Evolutionary conservation across 2,797 vertebrate species (phyloP).

Genomic region (Molossus molossus): DNA sequence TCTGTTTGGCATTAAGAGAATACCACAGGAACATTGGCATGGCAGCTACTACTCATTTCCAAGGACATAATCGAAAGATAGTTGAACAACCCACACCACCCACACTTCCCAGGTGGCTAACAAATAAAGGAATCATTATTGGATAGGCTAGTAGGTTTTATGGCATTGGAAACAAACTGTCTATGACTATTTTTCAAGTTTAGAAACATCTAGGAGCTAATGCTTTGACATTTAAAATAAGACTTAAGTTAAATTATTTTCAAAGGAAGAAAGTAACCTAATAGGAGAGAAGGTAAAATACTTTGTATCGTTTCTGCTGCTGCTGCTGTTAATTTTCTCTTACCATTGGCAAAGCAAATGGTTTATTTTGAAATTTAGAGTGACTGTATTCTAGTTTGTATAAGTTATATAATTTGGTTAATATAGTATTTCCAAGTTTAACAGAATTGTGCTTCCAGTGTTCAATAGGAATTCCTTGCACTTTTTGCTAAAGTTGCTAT

Average conservation of each 20-base stretch:
- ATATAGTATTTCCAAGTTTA: neutral
- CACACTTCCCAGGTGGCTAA: conserved; percentile 77
- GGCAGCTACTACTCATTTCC: conserved; percentile 58
- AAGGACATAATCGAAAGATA: conserved; percentile 72
- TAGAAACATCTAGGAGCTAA: conserved; percentile 57
- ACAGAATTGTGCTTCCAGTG: neutral
- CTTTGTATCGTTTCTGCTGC: neutral
- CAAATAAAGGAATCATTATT: conserved; percentile 57
- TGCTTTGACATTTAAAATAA: conserved; percentile 42
- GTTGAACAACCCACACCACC: conserved; percentile 70
- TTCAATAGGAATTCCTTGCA: neutral
- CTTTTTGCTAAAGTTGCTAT: conserved; percentile 1
- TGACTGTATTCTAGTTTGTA: neutral
- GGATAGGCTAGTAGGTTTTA: neutral
- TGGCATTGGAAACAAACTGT: conserved; percentile 68
- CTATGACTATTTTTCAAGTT: conserved; percentile 49
- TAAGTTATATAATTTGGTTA: conserved; percentile 21
- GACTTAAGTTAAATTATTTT: conserved; percentile 23
- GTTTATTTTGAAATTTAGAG: conserved; percentile 57
- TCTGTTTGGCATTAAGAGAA: conserved; percentile 66
- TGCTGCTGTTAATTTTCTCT: neutral
- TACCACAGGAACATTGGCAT: conserved; percentile 71
- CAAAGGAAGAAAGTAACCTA: conserved; percentile 38
- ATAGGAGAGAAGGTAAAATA: neutral
- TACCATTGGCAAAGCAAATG: conserved; percentile 33